Evolutionary conservation across 2,888 invertebrate genomes (phyloP).

Genomic region (Lysandra bellargus): DNA sequence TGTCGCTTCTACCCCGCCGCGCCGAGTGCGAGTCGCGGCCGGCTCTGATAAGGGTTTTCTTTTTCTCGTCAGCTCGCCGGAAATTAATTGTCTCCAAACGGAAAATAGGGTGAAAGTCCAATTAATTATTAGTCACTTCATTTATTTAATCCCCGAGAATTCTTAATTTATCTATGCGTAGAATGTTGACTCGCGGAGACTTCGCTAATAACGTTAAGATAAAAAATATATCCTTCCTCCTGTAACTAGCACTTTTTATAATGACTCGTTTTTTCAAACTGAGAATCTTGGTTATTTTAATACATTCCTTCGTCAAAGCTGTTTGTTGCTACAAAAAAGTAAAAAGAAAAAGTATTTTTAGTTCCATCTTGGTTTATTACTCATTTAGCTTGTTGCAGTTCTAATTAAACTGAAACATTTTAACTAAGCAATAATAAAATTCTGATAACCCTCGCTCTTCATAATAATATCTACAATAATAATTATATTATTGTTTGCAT

Average conservation of each 20-base stretch:
- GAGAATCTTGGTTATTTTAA: conserved; percentile 10
- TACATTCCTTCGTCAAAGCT: conserved; percentile 23
- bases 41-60: conserved; percentile 77
- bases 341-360: conserved; percentile 2
- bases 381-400: background rate
- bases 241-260: conserved; percentile 18
- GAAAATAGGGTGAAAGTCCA: conserved; percentile 80
- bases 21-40: conserved; percentile 58
- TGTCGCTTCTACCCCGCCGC: conserved; percentile 62
- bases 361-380: conserved; percentile 5
- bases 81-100: conserved; percentile 80
- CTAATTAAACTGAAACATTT: conserved; percentile 10
- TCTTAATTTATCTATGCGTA: conserved; percentile 47
- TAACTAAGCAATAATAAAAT: background rate
- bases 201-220: conserved; percentile 29
- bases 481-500: background rate
- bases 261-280: conserved; percentile 10
- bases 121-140: conserved; percentile 81
- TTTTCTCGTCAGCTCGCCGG: conserved; percentile 68
- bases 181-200: conserved; percentile 34
- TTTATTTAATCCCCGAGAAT: conserved; percentile 75
- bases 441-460: background rate
- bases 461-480: background rate
- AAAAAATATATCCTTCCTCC: background rate
- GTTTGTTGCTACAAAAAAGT: background rate